These are phyloP conservation scores for Diogma glabrata DNA, from an alignment of 2,888 invertebrate genomes.

Conservation along the genomic window DNA sequence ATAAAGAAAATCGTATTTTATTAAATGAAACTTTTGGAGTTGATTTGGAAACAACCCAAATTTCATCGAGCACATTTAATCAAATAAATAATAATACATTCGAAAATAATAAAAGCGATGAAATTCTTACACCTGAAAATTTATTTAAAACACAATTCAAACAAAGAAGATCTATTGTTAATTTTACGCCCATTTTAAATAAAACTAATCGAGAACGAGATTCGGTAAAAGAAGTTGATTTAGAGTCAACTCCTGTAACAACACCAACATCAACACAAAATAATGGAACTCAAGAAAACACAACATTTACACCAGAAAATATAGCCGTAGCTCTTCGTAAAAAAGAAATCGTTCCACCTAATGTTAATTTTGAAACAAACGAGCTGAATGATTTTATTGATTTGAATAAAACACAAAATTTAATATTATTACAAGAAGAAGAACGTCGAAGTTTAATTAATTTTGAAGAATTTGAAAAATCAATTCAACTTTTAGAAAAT, in stretches of 20 bases:
- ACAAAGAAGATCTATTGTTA: background rate
- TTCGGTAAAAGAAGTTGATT: background rate
- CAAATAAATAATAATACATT: background rate
- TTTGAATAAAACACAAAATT: constrained; percentile 8
- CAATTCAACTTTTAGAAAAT: constrained; percentile 11
- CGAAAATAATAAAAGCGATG: background rate
- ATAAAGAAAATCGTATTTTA: constrained; percentile 18
- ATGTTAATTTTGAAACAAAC: background rate
- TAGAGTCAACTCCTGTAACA: background rate
- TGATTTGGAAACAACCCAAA: background rate
- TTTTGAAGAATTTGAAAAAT: constrained; percentile 16
- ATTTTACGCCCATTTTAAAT: constrained; percentile 1
- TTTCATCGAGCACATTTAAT: background rate
- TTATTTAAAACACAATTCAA: background rate
- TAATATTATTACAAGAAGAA: constrained; percentile 6
- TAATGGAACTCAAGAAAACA: background rate
- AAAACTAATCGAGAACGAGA: constrained; percentile 3
- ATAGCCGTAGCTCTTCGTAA: background rate
- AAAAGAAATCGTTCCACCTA: constrained; percentile 5
- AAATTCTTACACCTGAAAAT: background rate
- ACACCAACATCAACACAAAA: background rate
- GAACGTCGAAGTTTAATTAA: constrained; percentile 11
- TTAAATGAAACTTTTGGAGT: constrained; percentile 16
- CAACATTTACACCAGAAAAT: background rate
- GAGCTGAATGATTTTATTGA: constrained; percentile 6